Base-by-base conservation (phyloP, 2,888 invertebrate species). In the Drosophila anceps region DNA sequence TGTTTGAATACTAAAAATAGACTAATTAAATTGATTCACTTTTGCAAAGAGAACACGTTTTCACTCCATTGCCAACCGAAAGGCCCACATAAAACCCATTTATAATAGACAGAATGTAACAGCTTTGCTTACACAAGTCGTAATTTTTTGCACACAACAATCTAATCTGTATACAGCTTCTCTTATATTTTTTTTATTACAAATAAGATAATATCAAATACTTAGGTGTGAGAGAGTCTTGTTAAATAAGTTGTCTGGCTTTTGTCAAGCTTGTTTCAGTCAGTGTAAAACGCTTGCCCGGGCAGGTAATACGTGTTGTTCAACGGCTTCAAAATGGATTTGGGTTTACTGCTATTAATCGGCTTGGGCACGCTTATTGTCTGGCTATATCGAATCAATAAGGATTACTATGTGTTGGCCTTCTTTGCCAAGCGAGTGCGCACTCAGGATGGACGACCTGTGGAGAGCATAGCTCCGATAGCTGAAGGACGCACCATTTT, bases 401-500 rank as follows among this genome's bases (percentile, higher is more conserved):
- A 79, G 64, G 75, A 81, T 7, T 86, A 83, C 41, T 69, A 59
- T 53, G 68, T 87, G 5, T 46, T 87, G 33, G 43, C 87, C 0
- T 78, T 86, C 37, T 87, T 88, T 50, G 48, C 84, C 2, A 54
- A 67, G 10, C 80, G 91, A 12, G 15, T 90, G 0, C 84, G 70
- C 29, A 91, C 91, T 0, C 73, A 79, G 9, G 84, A 90, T 77
- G 92, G 91, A 0, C 53, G 70, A 0, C 70, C 87, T 0, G 8
- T 90, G 18, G 87, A 91, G 35, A 70, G 68, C 5, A 76, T 85
- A 7, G 88, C 73, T 0, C 81, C 90, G 0, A 20, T 71, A 4
- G 51, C 80, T 5, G 68, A 80, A 35, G 88, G 90, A 0, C 57
- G 20, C 4, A 86, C 88, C 1, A 89, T 92, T 4, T 92, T 92